Evolutionary conservation across 2,888 invertebrate species (phyloP).

Genomic region (Athalia cordata): DNA sequence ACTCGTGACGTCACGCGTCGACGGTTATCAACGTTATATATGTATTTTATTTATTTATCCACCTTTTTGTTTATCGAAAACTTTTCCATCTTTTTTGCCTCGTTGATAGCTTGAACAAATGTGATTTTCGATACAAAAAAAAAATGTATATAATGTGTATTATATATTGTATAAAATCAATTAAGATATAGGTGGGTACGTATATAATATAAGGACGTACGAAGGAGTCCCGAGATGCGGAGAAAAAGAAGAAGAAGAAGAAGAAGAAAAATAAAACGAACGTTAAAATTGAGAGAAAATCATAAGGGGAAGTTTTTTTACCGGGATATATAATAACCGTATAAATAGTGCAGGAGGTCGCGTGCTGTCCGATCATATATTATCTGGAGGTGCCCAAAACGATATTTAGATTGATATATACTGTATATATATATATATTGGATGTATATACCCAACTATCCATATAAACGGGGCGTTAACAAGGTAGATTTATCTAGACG

Average conservation of each 20-base stretch:
- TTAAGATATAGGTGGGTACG: no score
- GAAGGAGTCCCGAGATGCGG: no score
- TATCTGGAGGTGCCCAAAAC: conserved; percentile 19
- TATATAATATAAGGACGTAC: no score
- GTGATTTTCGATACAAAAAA: no score
- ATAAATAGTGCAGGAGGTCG: background rate
- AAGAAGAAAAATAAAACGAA: background rate
- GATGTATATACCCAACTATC: no score
- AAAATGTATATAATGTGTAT: no score
- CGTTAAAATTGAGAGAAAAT: background rate
- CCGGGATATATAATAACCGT: background rate
- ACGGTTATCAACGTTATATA: conserved; percentile 24
- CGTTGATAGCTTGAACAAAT: no score
- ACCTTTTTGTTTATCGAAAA: background rate
- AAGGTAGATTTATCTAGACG: conserved; percentile 30
- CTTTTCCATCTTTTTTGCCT: background rate
- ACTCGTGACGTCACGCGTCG: conserved; percentile 38
- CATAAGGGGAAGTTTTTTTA: background rate
- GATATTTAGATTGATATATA: conserved; percentile 17
- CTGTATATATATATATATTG: no score
- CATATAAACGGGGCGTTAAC: conserved; percentile 12
- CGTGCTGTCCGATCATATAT: conserved; percentile 21
- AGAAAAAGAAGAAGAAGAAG: no score
- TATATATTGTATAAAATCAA: no score
- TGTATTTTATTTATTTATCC: no score